Evolutionary conservation across 1,140 invertebrate species (phyloP).

Genomic region (Tribolium madens): DNA sequence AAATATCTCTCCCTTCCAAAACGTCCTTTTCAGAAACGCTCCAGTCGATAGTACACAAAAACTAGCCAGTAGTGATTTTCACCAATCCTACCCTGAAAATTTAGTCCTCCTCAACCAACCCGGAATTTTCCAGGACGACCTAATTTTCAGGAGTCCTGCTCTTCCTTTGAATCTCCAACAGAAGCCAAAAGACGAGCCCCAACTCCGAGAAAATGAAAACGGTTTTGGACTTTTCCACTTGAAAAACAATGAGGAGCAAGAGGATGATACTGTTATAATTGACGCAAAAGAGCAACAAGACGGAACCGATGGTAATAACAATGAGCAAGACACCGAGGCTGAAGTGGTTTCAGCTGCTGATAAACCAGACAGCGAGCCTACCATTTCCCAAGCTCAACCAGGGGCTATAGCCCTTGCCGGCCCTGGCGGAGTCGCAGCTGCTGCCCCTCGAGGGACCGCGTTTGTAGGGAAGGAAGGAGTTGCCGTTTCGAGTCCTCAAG

Average conservation of each 20-base stretch:
- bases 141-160: conserved; percentile 9
- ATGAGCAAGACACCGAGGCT: conserved; percentile 39
- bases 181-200: conserved; percentile 18
- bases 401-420: conserved; percentile 67
- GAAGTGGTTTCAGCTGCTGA: conserved; percentile 38
- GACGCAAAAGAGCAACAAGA: conserved; percentile 50
- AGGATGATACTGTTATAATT: conserved; percentile 58
- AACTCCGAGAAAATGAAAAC: conserved; percentile 6
- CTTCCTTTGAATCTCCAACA: background rate
- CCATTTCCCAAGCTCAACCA: conserved; percentile 66
- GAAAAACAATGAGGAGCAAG: background rate
- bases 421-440: conserved; percentile 66
- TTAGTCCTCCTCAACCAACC: conserved; percentile 36
- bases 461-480: conserved; percentile 66
- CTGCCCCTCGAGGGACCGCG: conserved; percentile 66
- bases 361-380: conserved; percentile 58
- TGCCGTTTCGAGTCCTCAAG: conserved; percentile 66
- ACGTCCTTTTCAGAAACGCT: conserved; percentile 18
- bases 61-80: background rate
- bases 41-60: conserved; percentile 11
- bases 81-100: conserved; percentile 35
- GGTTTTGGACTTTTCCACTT: background rate
- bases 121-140: conserved; percentile 2
- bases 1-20: conserved; percentile 44
- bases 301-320: conserved; percentile 40